Percentiles rank a stretch among this genome's conserved stretches.
Evolutionary conservation across 2,113 vertebrate genomes (phyloP).

Genomic region (Pachyramphus minor): DNA sequence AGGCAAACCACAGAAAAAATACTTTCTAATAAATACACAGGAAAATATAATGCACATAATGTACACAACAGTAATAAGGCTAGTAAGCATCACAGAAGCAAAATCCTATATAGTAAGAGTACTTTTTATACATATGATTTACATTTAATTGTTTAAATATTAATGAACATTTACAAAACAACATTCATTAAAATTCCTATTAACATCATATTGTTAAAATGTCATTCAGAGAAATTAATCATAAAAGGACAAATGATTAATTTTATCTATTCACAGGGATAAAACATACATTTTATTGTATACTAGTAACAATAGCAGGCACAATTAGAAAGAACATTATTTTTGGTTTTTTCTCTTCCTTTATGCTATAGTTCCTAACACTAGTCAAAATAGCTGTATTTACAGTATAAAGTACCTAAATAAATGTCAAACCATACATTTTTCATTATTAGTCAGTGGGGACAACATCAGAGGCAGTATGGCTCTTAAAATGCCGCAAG

Average conservation of each 20-base stretch:
- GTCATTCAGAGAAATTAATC: background rate
- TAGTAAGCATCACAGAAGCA: background rate
- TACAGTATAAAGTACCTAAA: background rate
- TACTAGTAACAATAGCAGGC: background rate
- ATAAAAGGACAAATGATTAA: background rate
- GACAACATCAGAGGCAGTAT: conserved; percentile 72
- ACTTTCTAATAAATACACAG: background rate
- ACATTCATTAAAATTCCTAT: background rate
- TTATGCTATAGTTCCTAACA: background rate
- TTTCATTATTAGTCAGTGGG: conserved; percentile 70
- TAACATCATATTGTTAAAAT: background rate
- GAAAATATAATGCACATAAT: background rate
- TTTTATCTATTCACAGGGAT: background rate
- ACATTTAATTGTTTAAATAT: background rate
- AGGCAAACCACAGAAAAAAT: background rate
- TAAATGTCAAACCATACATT: conserved; percentile 46
- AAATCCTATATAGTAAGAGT: background rate
- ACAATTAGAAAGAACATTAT: background rate
- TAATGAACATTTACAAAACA: background rate
- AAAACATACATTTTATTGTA: background rate
- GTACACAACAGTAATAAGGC: background rate
- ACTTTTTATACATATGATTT: background rate
- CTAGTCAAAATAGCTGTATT: background rate
- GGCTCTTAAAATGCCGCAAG: conserved; percentile 69
- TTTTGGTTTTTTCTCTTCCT: background rate